Conservation (phyloP, 2,113 vertebrate species). For the Talpa occidentalis region DNA sequence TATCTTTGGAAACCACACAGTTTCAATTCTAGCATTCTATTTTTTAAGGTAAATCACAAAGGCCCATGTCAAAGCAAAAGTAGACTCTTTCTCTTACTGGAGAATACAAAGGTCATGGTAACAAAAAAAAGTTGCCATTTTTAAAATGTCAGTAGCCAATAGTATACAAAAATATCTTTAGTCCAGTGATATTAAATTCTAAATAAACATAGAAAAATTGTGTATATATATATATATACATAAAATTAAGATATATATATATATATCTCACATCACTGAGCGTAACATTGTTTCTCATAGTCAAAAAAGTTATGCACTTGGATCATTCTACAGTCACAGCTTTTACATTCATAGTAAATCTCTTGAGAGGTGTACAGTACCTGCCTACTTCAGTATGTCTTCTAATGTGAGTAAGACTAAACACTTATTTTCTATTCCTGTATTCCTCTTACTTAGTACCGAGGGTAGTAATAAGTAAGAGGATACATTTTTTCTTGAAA, state of each 20-base stretch:
- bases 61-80: background rate
- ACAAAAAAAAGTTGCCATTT: background rate
- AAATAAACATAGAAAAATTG: background rate
- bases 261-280: background rate
- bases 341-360: background rate
- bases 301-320: background rate
- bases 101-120: background rate
- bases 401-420: background rate
- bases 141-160: background rate
- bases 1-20: background rate
- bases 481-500: background rate
- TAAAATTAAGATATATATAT: no score
- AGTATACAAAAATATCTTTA: background rate
- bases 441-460: background rate
- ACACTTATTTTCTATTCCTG: background rate
- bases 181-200: background rate
- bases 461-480: background rate
- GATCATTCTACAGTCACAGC: background rate
- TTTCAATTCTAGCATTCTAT: background rate
- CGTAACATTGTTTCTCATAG: background rate
- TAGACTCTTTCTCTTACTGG: background rate
- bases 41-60: background rate
- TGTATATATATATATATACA: background rate
- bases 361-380: background rate
- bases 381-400: background rate